Percentiles rank a stretch among this genome's conserved stretches.
phyloP scores from a whole-genome alignment of 2,797 vertebrate genomes.

The Pithecia hirsuta region DNA sequence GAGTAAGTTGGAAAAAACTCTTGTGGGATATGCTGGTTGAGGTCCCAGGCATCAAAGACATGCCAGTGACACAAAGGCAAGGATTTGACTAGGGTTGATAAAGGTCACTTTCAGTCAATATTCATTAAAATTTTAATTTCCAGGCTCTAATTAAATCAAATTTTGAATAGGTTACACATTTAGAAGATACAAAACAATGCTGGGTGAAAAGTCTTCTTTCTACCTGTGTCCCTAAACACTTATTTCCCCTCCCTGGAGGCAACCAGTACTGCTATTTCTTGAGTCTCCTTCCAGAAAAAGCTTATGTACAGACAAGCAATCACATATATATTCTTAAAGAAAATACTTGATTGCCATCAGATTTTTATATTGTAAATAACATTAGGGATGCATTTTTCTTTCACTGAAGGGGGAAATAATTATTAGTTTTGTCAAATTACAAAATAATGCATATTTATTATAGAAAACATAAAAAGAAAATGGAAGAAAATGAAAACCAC shows the following conservation, averaged over 20 bases:
- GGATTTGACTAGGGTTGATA: background rate
- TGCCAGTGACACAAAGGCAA: background rate
- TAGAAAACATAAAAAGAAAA: conserved; percentile 2
- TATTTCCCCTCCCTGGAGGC: background rate
- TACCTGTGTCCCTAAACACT: background rate
- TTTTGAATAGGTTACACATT: background rate
- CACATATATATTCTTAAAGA: background rate
- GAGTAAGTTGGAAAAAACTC: background rate
- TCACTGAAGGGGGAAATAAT: background rate
- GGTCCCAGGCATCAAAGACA: background rate
- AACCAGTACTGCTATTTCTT: background rate
- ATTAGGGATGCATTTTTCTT: background rate
- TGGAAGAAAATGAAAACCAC: background rate
- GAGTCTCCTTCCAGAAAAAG: background rate
- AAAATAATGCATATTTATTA: conserved; percentile 17
- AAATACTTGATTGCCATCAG: background rate
- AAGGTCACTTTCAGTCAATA: conserved; percentile 4
- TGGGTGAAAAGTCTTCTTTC: conserved; percentile 12
- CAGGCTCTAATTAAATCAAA: background rate
- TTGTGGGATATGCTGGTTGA: background rate
- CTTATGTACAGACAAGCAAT: background rate
- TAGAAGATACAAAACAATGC: background rate
- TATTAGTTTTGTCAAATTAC: conserved; percentile 9
- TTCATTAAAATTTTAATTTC: background rate
- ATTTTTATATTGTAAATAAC: background rate